Conservation (phyloP, 2,113 vertebrate species). For the Tupaia chinensis region DNA sequence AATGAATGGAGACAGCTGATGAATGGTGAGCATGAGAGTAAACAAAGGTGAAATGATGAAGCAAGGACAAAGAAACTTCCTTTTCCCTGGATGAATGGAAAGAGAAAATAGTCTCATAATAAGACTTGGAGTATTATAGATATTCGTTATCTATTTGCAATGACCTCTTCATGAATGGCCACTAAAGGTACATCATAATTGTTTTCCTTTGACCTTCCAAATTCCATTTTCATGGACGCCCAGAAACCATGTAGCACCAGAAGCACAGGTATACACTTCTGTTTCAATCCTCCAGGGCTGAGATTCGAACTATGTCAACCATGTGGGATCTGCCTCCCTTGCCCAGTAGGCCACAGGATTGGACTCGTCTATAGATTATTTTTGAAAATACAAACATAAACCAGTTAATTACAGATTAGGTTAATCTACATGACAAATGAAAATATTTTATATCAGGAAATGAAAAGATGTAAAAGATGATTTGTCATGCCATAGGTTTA, state of each 20-base stretch:
- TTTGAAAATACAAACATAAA: conserved; percentile 14
- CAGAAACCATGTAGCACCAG: neutral
- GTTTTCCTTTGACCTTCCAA: neutral
- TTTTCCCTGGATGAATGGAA: neutral
- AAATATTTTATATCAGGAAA: neutral
- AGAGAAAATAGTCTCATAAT: neutral
- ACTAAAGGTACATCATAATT: neutral
- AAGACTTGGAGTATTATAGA: neutral
- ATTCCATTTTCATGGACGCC: neutral
- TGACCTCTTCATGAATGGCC: neutral
- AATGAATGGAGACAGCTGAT: neutral
- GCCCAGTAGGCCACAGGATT: too few relatives aligned
- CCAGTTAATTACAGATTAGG: neutral
- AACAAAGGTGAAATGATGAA: neutral
- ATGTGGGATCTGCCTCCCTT: too few relatives aligned
- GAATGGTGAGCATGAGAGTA: neutral
- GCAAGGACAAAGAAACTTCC: neutral
- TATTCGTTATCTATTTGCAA: neutral
- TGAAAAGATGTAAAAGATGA: conserved; percentile 34
- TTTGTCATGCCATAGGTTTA: conserved; percentile 32
- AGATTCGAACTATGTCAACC: too few relatives aligned
- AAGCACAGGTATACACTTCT: too few relatives aligned
- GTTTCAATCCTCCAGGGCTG: too few relatives aligned
- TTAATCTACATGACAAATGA: neutral
- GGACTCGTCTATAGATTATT: neutral